Conservation (phyloP, 2,888 invertebrate species). For the Zaprionus obscuricornis region DNA sequence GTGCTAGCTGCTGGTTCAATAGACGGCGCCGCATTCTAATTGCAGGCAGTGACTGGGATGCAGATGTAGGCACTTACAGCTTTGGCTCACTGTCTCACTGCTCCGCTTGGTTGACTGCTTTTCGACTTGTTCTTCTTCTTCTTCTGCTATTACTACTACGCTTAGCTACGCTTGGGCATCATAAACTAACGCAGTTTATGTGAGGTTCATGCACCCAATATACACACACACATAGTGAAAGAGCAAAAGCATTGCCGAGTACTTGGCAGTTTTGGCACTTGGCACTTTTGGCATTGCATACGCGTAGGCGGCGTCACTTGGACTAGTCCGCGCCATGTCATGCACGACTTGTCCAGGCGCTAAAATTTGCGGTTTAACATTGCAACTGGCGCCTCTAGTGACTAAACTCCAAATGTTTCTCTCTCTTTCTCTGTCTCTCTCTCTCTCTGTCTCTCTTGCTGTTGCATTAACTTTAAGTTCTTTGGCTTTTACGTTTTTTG, state of each 20-base stretch:
- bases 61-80: constrained; percentile 68
- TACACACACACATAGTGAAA: constrained; percentile 10
- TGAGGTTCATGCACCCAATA: constrained; percentile 68
- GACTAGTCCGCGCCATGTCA: constrained; percentile 60
- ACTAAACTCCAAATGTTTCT: background rate
- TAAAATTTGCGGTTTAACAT: constrained; percentile 78
- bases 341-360: constrained; percentile 75
- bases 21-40: constrained; percentile 75
- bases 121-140: constrained; percentile 38
- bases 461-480: constrained; percentile 34
- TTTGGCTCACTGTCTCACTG: constrained; percentile 49
- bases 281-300: constrained; percentile 76
- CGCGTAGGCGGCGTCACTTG: constrained; percentile 73
- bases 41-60: constrained; percentile 54
- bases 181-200: constrained; percentile 76
- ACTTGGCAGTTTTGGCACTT: constrained; percentile 51
- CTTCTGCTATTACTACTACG: constrained; percentile 30
- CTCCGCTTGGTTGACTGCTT: background rate
- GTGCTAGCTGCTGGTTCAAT: constrained; percentile 51
- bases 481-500: constrained; percentile 18
- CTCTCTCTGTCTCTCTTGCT: background rate
- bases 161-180: constrained; percentile 64
- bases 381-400: constrained; percentile 63
- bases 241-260: constrained; percentile 2
- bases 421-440: background rate